A percentile compares a stretch with the other conserved stretches of the same genome.
Evolutionary conservation across 1,140 invertebrate species (phyloP).

Genomic region (Diorhabda carinulata): DNA sequence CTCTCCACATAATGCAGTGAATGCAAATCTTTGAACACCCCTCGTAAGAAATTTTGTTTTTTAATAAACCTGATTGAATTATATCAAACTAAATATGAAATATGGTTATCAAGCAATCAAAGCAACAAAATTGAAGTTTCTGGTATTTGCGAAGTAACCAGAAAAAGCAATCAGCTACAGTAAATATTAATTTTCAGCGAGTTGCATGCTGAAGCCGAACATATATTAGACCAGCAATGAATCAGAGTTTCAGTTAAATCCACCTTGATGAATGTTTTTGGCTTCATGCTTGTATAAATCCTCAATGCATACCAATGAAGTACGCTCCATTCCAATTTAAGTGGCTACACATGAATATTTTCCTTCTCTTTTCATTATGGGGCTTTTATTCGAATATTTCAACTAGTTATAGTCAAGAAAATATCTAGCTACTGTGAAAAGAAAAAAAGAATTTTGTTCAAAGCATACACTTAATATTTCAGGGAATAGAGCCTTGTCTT

Average conservation of each 20-base stretch:
- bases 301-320: constrained; percentile 50
- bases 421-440: no score
- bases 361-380: constrained; percentile 28
- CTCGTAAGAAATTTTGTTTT: no score
- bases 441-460: no score
- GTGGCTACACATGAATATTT: constrained; percentile 32
- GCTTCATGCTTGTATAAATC: constrained; percentile 49
- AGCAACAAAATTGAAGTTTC: constrained; percentile 22
- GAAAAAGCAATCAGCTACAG: constrained; percentile 41
- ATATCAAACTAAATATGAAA: no score
- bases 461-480: no score
- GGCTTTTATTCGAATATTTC: neutral
- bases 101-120: constrained; percentile 11
- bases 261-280: constrained; percentile 50
- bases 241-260: constrained; percentile 49
- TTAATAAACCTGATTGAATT: no score
- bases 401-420: neutral
- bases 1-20: no score
- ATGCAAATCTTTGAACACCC: no score
- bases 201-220: constrained; percentile 41
- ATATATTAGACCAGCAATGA: constrained; percentile 48
- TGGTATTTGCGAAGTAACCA: constrained; percentile 30
- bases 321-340: constrained; percentile 41
- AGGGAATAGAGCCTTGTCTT: no score
- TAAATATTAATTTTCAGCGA: constrained; percentile 45